Evolutionary conservation across 2,888 invertebrate species (phyloP).

Genomic region (Torymus texanus): DNA sequence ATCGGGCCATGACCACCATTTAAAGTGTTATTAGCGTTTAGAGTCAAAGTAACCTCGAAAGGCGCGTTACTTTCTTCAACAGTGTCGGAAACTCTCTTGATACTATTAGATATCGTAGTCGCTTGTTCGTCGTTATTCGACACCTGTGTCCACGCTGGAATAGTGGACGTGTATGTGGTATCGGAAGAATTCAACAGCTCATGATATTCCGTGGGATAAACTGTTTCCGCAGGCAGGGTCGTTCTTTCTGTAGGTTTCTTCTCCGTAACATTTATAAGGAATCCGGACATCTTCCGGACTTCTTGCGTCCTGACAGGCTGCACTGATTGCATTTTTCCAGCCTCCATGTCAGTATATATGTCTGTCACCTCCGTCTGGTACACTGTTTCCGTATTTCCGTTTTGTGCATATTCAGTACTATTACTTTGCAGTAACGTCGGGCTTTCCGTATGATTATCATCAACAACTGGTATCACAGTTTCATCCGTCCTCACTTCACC

Average conservation of each 20-base stretch:
- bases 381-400: too few relatives aligned
- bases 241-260: constrained; percentile 8
- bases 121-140: neutral
- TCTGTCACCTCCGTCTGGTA: neutral
- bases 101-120: neutral
- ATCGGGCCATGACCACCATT: constrained; percentile 53
- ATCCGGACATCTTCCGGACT: constrained; percentile 38
- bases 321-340: neutral
- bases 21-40: constrained; percentile 53
- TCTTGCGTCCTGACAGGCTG: neutral
- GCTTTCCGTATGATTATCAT: constrained; percentile 8
- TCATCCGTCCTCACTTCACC: neutral
- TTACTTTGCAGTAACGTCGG: neutral
- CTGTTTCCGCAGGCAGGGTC: neutral
- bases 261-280: constrained; percentile 24
- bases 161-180: neutral
- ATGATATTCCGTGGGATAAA: constrained; percentile 3
- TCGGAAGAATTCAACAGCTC: constrained; percentile 10
- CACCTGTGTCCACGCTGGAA: neutral
- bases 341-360: neutral
- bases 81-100: constrained; percentile 52
- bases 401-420: neutral
- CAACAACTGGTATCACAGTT: neutral
- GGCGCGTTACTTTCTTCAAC: constrained; percentile 61
- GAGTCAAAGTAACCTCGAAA: constrained; percentile 62